Evolutionary conservation across 2,113 vertebrate species (phyloP), one percentile per base, ranked within the genome.

Genomic region (Rhegmatorhina hoffmannsi): DNA sequence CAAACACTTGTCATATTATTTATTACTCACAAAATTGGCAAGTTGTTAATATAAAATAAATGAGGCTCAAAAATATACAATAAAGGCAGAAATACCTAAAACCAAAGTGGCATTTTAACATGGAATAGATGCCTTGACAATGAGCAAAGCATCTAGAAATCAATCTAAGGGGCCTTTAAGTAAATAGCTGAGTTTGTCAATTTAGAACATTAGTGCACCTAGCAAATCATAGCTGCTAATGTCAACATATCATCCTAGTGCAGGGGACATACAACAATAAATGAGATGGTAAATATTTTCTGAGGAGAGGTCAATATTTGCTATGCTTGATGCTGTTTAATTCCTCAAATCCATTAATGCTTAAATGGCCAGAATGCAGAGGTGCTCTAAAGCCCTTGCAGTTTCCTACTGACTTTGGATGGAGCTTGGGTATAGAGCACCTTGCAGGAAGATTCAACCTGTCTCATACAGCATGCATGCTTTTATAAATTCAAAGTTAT

Each of bases 271-370:
- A 36, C 63, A 84, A 44, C 90, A 95, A 96, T 90, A 95, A 95
- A 94, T 95, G 94, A 93, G 90, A 78, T 56, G 79, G 94, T 72
- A 97, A 96, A 96, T 96, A 95, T 96, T 96, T 96, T 92, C 94
- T 68, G 76, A 92, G 92, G 47, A 90, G 79, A 97, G 85, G 93
- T 94, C 95, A 96, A 93, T 96, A 97, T 97, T 97, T 96, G 87
- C 90, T 94, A 7, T 93, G 52, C 92, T 88, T 94, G 87, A 92
- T 86, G 72, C 94, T 93, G 64, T 75, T 96, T 96, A 94, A 96
- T 96, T 94, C 94, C 90, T 92, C 80, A 93, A 96, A 97, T 96
- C 88, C 85, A 92, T 84, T 78, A 95, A 79, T 88, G 83, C 79
- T 68, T 90, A 81, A 93, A 75, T 70, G 79, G 47, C 34, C 68